A percentile compares a stretch with the other conserved stretches of the same genome.
These are phyloP conservation scores for Criorhina ranunculi DNA, from an alignment of 2,888 invertebrate species.

Conservation along the genomic window DNA sequence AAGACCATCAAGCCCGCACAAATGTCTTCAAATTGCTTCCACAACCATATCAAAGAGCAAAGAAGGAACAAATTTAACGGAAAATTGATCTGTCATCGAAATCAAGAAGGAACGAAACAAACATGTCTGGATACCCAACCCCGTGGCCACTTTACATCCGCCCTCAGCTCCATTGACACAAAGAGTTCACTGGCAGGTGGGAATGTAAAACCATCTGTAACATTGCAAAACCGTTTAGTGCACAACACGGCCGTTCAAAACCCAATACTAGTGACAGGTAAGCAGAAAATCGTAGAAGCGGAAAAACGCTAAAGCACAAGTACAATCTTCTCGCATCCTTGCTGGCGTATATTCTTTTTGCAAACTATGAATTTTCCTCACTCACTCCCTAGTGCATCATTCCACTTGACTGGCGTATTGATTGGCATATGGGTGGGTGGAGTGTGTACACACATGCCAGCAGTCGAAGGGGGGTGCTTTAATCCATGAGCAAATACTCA, in stretches of 20 bases:
- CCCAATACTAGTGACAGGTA: slow-evolving; percentile 51
- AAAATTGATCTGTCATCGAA: slow-evolving; percentile 59
- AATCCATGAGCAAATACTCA: slow-evolving; percentile 74
- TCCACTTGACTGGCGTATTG: slow-evolving; percentile 63
- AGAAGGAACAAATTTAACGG: slow-evolving; percentile 39
- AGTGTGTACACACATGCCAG: background rate
- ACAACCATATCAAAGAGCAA: background rate
- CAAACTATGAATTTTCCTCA: slow-evolving; percentile 65
- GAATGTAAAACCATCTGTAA: slow-evolving; percentile 46
- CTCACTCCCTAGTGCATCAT: slow-evolving; percentile 54
- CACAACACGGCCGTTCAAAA: slow-evolving; percentile 5
- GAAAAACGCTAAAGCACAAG: slow-evolving; percentile 41
- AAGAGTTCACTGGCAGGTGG: slow-evolving; percentile 49
- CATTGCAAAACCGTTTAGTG: slow-evolving; percentile 68
- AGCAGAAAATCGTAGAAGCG: slow-evolving; percentile 55
- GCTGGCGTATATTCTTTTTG: slow-evolving; percentile 38
- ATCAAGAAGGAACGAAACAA: background rate
- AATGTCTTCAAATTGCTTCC: background rate
- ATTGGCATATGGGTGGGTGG: slow-evolving; percentile 58
- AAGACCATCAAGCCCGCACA: background rate
- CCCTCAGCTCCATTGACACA: slow-evolving; percentile 18
- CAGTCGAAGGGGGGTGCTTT: slow-evolving; percentile 47
- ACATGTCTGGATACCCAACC: slow-evolving; percentile 4
- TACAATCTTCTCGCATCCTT: slow-evolving; percentile 8
- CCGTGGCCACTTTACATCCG: slow-evolving; percentile 37